These are phyloP conservation scores for Bovichtus diacanthus DNA, from an alignment of 2,797 vertebrate species.

Conservation along the genomic window DNA sequence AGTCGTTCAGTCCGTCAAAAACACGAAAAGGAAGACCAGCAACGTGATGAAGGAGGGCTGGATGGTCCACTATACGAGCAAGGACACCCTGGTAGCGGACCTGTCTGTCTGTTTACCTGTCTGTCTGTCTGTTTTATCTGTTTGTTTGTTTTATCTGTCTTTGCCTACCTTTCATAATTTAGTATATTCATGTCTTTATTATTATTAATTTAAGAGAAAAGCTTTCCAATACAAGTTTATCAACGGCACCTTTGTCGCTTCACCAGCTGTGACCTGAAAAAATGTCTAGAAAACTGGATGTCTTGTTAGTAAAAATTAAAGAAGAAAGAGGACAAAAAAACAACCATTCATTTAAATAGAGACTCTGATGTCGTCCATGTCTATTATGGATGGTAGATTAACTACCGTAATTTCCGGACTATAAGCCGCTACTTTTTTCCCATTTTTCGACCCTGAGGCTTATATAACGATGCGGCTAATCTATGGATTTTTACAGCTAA, in stretches of 20 bases:
- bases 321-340: neutral
- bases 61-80: constrained; percentile 98
- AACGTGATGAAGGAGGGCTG: constrained; percentile 96
- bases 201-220: neutral
- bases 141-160: too few relatives aligned
- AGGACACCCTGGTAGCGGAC: constrained; percentile 91
- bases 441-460: too few relatives aligned
- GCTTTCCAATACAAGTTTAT: neutral
- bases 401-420: too few relatives aligned
- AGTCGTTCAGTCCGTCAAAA: constrained; percentile 96
- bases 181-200: neutral
- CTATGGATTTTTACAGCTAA: too few relatives aligned
- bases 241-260: too few relatives aligned
- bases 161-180: neutral
- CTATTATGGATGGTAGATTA: too few relatives aligned
- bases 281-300: neutral
- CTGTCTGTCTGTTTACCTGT: neutral
- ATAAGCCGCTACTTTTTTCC: too few relatives aligned
- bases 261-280: neutral
- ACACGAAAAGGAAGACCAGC: constrained; percentile 97
- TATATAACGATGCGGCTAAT: too few relatives aligned
- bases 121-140: neutral
- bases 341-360: too few relatives aligned
- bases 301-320: neutral
- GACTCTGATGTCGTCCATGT: too few relatives aligned